Evolutionary conservation across 1,140 invertebrate species (phyloP), one percentile per base, ranked within the genome.

Genomic region (Acromyrmex charruanus): DNA sequence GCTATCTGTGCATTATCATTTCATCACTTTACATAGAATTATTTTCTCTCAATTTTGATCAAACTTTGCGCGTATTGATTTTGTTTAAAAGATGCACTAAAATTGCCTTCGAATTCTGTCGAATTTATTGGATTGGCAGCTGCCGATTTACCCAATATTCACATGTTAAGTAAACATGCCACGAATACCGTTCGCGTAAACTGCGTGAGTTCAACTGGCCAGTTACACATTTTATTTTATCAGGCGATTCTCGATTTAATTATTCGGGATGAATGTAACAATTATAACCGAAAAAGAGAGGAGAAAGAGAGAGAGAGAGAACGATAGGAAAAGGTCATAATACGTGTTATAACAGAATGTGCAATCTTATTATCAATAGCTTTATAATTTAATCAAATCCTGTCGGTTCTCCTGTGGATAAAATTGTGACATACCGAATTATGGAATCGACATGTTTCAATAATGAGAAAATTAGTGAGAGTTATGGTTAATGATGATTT

Each of bases 121-220:
- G 44, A 39, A 53, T 69, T 69, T 2, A 69, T 69, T 44, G 63
- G 6, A 61, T 25, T 28, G 49, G 31, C n/a, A 39, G 16, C 25
- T 69, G 28, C 12, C 31, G 31, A 35, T 55, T 16, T 21, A 61
- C 44, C n/a, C 49, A 69, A 55, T 81, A 71, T 81, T 25, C 65
- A 69, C 21, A 71, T 28, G 16, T 53, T 81, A 81, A 81, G 65
- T 81, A 81, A 81, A 81, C 49, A 81, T 81, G 21, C 21, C 65
- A 10, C 49, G 69, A 71, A 81, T 71, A 71, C 28, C 63, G 31
- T 51, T 81, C 21, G 51, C 21, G 49, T 80, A 80, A 44, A 66
- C 44, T 44, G 44, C 44, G 14, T n/a, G 28, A 35, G n/a, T 39
- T 55, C 12, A 71, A 80, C 51, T 55, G 51, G 10, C 4, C 31